Evolutionary conservation across 2,113 vertebrate genomes (phyloP).

Genomic region (Cryptomyrus ogoouensis): DNA sequence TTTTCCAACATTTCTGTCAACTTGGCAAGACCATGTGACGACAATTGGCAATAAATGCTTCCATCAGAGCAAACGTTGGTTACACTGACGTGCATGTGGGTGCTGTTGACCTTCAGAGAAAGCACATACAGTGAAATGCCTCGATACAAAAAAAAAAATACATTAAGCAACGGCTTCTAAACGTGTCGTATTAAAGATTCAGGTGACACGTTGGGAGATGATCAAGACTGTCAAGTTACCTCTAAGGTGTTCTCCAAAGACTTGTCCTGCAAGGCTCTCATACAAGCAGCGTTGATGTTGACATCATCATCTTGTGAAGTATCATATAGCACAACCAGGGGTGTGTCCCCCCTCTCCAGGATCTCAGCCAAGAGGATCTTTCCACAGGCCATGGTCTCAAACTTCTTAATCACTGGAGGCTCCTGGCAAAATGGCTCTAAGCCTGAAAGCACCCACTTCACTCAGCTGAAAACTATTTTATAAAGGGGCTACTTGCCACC

Average conservation of each 20-base stretch:
- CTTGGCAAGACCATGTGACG: conserved; percentile 77
- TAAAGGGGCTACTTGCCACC: neutral
- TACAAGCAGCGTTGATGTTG: conserved; percentile 78
- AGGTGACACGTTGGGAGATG: neutral
- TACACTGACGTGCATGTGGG: conserved; percentile 77
- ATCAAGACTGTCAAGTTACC: conserved; percentile 47
- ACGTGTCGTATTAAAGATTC: neutral
- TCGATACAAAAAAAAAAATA: conserved; percentile 13
- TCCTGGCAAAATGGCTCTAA: conserved; percentile 76
- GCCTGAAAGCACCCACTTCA: conserved; percentile 58
- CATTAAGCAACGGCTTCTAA: neutral
- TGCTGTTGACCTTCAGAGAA: conserved; percentile 67
- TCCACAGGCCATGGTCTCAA: conserved; percentile 69
- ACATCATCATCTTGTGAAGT: conserved; percentile 84
- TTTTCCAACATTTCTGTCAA: conserved; percentile 73
- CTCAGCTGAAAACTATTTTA: neutral
- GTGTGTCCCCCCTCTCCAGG: conserved; percentile 64
- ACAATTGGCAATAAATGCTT: conserved; percentile 84
- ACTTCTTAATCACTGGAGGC: conserved; percentile 61
- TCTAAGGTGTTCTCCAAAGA: conserved; percentile 73
- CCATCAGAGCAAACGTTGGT: conserved; percentile 88
- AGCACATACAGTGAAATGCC: neutral
- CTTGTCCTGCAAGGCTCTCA: conserved; percentile 72
- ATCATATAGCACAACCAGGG: conserved; percentile 79
- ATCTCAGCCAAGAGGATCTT: conserved; percentile 85